Base-by-base conservation (phyloP, 2,113 vertebrate genomes). In the Eubucco bourcierii region DNA sequence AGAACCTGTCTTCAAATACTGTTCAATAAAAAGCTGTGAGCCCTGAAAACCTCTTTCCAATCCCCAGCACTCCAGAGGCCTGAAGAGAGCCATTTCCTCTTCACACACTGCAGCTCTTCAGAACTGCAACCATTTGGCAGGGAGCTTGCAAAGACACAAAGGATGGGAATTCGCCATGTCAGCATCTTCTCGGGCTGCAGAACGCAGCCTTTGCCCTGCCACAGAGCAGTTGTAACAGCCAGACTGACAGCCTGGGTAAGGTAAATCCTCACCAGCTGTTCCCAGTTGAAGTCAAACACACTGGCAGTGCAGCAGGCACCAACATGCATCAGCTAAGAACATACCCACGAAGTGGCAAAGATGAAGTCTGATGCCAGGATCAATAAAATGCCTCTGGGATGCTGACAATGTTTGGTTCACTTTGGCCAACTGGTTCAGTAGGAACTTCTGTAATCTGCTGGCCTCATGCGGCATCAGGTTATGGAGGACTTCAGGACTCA, bases 121-220 rank as follows among this genome's bases (percentile, higher is more conserved):
- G 87, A 97, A 94, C 88, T 73, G 95, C 89, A 95, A 91, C 91
- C 87, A 86, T 94, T 97, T 97, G 97, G 96, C 95, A 90, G 63
- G 0, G 15, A 77, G 93, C 12, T 24, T 78, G 46, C 88, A 77
- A 84, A 95, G 83, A 93, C 95, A 93, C 84, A 96, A 95, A 97
- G 89, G 96, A 95, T 87, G 83, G 80, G 94, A 96, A 97, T 95
- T 86, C 95, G 94, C 93, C 77, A 56, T 91, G 97, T 98, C 97
- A 98, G 97, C 97, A 96, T 96, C 94, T 94, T 95, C 88, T 65
- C 56, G 8, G n/a, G 80, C 88, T 95, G 90, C 88, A 95, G 84
- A 95, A 67, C 10, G 55, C 6, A 97, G 95, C 88, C 84, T 60
- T 91, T 85, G n/a, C 39, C 56, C 90, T 97, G 95, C 97, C 97